These are phyloP conservation scores for Echinops telfairi DNA, from an alignment of 2,113 vertebrate species.

Conservation along the genomic window DNA sequence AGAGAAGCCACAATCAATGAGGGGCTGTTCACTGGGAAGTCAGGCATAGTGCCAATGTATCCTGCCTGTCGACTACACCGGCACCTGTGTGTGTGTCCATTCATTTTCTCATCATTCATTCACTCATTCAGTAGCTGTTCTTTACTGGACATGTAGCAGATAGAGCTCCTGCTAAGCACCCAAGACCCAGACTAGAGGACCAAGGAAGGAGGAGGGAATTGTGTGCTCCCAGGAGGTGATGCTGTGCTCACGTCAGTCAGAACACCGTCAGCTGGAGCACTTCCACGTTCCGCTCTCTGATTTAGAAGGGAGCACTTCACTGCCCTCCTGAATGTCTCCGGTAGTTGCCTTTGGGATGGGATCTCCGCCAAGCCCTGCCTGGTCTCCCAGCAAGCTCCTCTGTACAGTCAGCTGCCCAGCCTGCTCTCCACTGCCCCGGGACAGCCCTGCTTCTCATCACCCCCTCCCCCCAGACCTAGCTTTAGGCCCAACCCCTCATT, in stretches of 20 bases:
- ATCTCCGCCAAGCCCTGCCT: background rate
- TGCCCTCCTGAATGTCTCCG: background rate
- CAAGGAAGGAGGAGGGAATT: background rate
- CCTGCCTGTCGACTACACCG: background rate
- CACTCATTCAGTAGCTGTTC: background rate
- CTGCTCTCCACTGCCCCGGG: background rate
- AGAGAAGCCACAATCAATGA: background rate
- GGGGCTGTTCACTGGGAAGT: background rate
- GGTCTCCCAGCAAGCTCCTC: background rate
- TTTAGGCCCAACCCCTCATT: background rate
- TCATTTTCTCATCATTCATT: background rate
- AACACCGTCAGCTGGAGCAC: rapidly evolving
- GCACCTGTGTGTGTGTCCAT: background rate
- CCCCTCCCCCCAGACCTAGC: background rate
- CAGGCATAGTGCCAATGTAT: background rate
- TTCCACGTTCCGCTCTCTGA: background rate
- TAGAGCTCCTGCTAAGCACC: background rate
- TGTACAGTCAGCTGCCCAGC: background rate
- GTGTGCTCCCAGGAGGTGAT: rapidly evolving
- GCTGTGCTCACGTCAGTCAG: rapidly evolving
- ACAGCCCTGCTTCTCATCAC: background rate
- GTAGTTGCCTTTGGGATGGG: background rate
- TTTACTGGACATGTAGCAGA: too few relatives aligned
- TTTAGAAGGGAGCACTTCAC: background rate
- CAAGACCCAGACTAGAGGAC: background rate